Evolutionary conservation across 2,797 vertebrate species (phyloP).

Genomic region (Clarias platycephalus): DNA sequence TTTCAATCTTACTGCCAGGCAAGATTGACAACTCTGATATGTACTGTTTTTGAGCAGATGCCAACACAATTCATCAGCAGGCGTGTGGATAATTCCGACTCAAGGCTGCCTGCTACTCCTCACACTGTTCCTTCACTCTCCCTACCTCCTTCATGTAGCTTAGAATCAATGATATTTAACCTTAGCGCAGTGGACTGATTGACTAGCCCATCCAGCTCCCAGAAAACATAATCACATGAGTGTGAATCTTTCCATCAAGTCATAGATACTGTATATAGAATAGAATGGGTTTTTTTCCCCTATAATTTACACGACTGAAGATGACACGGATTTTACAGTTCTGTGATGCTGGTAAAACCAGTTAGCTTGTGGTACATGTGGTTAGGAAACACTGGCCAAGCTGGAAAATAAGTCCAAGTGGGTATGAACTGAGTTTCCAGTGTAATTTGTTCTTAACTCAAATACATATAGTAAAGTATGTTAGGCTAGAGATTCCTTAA

Average conservation of each 20-base stretch:
- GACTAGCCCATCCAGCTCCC: not conserved
- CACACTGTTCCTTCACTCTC: not conserved
- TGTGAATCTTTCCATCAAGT: slow-evolving; percentile 13
- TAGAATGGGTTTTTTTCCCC: not conserved
- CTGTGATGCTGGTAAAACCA: not conserved
- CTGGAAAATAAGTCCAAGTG: slow-evolving; percentile 38
- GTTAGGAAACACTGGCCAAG: slow-evolving; percentile 23
- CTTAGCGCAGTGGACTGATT: slow-evolving; percentile 19
- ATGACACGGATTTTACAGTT: not conserved
- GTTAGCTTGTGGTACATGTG: slow-evolving; percentile 30
- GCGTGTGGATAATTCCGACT: not conserved
- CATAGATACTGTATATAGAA: not conserved
- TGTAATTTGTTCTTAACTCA: not conserved
- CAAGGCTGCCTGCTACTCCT: slow-evolving; percentile 9
- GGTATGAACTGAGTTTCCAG: not conserved
- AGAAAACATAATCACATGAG: slow-evolving; percentile 6
- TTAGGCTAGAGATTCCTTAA: not conserved
- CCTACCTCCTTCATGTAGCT: not conserved
- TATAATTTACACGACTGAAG: not conserved
- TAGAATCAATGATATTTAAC: slow-evolving; percentile 33
- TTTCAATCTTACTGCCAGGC: not conserved
- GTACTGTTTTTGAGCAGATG: not conserved
- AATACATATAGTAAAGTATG: not conserved
- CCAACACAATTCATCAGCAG: not conserved
- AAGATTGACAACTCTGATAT: not conserved